Evolutionary conservation across 2,113 vertebrate genomes (phyloP).

Genomic region (Corythornis vintsioides): DNA sequence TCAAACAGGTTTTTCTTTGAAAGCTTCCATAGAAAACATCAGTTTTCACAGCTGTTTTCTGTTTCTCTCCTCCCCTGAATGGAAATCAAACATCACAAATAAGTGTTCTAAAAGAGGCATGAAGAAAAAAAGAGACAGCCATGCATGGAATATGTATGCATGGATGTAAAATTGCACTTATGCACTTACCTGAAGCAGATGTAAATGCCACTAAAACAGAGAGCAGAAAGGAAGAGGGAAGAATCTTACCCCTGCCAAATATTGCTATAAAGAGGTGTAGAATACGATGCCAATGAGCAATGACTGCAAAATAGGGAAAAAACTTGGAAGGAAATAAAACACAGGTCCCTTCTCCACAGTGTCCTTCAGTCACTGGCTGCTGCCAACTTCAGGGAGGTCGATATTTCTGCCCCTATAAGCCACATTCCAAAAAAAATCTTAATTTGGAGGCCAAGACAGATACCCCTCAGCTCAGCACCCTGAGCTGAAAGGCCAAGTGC

Average conservation of each 20-base stretch:
- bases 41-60: neutral
- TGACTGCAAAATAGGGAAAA: neutral
- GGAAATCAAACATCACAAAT: neutral
- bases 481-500: neutral
- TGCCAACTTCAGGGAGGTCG: neutral
- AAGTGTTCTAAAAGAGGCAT: neutral
- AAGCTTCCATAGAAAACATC: neutral
- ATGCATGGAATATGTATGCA: neutral
- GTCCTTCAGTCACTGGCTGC: neutral
- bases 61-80: neutral
- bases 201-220: neutral
- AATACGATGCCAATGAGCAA: neutral
- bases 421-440: neutral
- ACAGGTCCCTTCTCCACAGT: neutral
- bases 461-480: neutral
- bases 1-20: neutral
- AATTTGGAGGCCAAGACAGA: neutral
- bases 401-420: neutral
- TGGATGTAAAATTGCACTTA: neutral
- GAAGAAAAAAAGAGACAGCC: neutral
- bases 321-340: neutral
- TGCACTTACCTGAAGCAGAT: neutral
- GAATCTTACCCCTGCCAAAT: neutral
- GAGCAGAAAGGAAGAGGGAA: neutral
- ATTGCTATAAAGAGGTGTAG: neutral